Evolutionary conservation across 2,113 vertebrate genomes (phyloP), one percentile per base, ranked within the genome.

Genomic region (Myxocyprinus asiaticus): DNA sequence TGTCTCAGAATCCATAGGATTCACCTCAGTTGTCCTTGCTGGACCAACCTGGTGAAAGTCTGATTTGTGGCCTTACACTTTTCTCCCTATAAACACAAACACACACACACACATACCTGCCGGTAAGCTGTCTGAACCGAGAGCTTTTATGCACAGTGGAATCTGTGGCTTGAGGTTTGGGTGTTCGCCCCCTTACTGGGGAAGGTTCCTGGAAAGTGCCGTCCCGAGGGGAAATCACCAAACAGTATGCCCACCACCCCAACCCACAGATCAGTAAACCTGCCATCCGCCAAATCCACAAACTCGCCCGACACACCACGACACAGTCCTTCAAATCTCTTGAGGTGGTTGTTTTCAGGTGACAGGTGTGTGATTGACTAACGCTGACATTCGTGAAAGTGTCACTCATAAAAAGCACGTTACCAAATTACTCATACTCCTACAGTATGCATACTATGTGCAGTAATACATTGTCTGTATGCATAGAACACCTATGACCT

Each of bases 131-230:
- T 43, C 83, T 15, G 56, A 84, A 87, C 87, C 86, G 63, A 82
- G 80, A 58, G 74, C 83, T 87, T 87, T 81, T 78, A 80, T 88
- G 79, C 70, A 79, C 88, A 83, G 87, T 83, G 85, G 86, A 76
- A 62, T 85, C 76, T 87, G 90, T 84, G 89, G 89, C 81, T 85
- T 86, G 81, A 86, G 86, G 87, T 79, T 88, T 86, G 68, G 84
- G 84, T 82, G 62, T 81, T 67, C 78, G 59, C 84, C 61, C 58
- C 50, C 67, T 79, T 66, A 78, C 81, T 84, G 58, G 7, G 43
- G 84, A 84, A 73, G 78, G 82, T 85, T 89, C 76, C 83, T 87
- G 87, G 87, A 84, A 73, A 67, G 75, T 76, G 2, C 45, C 64
- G 22, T 65, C 55, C 71, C 56, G 62, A 4, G 67, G 53, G 58